A percentile compares a stretch with the other conserved stretches of the same genome.
These are phyloP conservation scores for Channallabes apus DNA, from an alignment of 2,797 vertebrate species.

Conservation along the genomic window DNA sequence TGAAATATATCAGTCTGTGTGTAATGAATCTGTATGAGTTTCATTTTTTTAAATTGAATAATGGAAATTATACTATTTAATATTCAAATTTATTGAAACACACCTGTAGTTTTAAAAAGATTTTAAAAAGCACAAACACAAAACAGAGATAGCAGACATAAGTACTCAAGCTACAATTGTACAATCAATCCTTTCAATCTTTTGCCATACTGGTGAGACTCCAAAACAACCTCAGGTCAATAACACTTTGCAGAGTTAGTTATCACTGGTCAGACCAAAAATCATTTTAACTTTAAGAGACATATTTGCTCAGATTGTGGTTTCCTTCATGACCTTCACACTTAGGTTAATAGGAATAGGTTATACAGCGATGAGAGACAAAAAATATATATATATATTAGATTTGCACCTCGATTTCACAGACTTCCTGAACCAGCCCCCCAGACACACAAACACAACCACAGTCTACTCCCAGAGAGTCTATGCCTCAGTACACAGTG, in stretches of 20 bases:
- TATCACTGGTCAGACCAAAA: constrained; percentile 47
- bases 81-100: too few relatives aligned
- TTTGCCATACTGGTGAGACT: constrained; percentile 31
- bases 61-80: too few relatives aligned
- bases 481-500: constrained; percentile 4
- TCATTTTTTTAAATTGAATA: too few relatives aligned
- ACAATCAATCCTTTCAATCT: constrained; percentile 27
- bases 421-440: constrained; percentile 4
- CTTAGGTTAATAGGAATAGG: constrained; percentile 29
- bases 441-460: constrained; percentile 11
- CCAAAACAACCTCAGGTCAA: constrained; percentile 42
- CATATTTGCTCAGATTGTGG: constrained; percentile 44
- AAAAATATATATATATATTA: not conserved
- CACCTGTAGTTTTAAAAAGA: not conserved
- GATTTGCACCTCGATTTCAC: constrained; percentile 16
- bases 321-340: constrained; percentile 56
- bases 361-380: constrained; percentile 37
- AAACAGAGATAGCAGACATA: not conserved
- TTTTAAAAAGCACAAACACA: not conserved
- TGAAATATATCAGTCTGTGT: too few relatives aligned
- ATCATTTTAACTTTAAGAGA: constrained; percentile 52
- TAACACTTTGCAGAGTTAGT: constrained; percentile 46
- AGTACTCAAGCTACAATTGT: constrained; percentile 7
- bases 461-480: not conserved
- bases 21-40: too few relatives aligned